Conservation (phyloP, 2,113 vertebrate genomes). For the Syngnathus typhle region DNA sequence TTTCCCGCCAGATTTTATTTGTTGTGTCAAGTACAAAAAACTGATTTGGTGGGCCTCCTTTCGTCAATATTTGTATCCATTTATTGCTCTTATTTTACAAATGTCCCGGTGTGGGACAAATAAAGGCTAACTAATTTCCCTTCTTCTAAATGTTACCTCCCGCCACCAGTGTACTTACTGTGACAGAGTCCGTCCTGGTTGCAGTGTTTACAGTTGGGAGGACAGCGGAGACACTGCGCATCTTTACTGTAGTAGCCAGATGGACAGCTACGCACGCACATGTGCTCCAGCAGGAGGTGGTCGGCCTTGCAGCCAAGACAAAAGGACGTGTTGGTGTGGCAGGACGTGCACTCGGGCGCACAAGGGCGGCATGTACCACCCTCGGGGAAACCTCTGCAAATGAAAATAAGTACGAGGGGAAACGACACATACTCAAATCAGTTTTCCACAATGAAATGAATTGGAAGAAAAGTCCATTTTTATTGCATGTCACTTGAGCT, state of each 20-base stretch:
- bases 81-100: too few species aligned
- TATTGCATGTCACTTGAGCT: too few species aligned
- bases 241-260: constrained; percentile 65
- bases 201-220: constrained; percentile 76
- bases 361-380: constrained; percentile 63
- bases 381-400: constrained; percentile 76
- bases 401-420: neutral
- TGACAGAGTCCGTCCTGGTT: constrained; percentile 72
- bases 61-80: too few species aligned
- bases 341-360: constrained; percentile 71
- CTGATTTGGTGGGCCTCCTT: too few species aligned
- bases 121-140: too few species aligned
- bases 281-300: constrained; percentile 63
- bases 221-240: constrained; percentile 75
- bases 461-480: too few species aligned
- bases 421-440: neutral
- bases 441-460: too few species aligned
- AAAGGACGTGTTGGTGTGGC: constrained; percentile 64
- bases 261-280: constrained; percentile 73
- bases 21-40: too few species aligned
- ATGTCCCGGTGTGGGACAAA: too few species aligned
- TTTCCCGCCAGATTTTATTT: too few species aligned
- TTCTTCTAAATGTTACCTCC: too few species aligned
- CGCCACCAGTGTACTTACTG: constrained; percentile 65
- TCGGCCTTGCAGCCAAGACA: constrained; percentile 75